Percentiles rank a stretch among this genome's conserved stretches.
These are phyloP conservation scores for Moxostoma hubbsi DNA, from an alignment of 2,797 vertebrate genomes.

Conservation along the genomic window DNA sequence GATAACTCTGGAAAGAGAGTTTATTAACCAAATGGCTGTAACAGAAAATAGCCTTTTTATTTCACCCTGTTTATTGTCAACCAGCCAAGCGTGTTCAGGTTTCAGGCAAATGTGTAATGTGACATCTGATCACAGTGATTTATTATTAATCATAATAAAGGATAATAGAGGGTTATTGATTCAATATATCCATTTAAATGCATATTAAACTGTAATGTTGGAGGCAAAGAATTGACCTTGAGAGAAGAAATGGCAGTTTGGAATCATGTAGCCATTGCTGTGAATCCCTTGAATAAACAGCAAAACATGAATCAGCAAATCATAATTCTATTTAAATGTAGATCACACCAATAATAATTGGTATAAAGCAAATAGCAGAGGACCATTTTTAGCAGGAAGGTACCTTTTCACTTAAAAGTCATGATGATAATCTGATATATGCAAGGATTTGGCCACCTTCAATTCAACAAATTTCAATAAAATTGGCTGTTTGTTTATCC, in stretches of 20 bases:
- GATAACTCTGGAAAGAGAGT: slow-evolving; percentile 9
- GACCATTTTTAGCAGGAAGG: not conserved
- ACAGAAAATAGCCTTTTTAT: slow-evolving; percentile 31
- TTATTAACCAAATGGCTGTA: slow-evolving; percentile 44
- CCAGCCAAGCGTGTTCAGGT: not conserved
- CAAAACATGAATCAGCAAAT: not conserved
- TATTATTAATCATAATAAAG: not conserved
- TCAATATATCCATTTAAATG: slow-evolving; percentile 38
- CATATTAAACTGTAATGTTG: slow-evolving; percentile 43
- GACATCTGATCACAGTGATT: slow-evolving; percentile 27
- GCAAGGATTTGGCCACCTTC: not conserved
- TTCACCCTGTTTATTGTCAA: slow-evolving; percentile 9
- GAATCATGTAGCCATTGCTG: not conserved
- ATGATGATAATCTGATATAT: not conserved
- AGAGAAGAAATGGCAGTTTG: slow-evolving; percentile 22
- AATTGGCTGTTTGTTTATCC: not conserved
- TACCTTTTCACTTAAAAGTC: not conserved
- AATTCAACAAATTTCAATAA: not conserved
- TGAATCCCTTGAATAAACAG: not conserved
- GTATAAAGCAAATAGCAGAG: slow-evolving; percentile 7
- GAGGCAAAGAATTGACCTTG: slow-evolving; percentile 56
- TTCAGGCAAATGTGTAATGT: slow-evolving; percentile 6
- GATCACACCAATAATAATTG: not conserved
- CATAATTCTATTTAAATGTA: not conserved
- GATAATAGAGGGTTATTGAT: not conserved